phyloP scores from a whole-genome alignment of 2,797 vertebrate genomes.

The Galagoides demidoff region DNA sequence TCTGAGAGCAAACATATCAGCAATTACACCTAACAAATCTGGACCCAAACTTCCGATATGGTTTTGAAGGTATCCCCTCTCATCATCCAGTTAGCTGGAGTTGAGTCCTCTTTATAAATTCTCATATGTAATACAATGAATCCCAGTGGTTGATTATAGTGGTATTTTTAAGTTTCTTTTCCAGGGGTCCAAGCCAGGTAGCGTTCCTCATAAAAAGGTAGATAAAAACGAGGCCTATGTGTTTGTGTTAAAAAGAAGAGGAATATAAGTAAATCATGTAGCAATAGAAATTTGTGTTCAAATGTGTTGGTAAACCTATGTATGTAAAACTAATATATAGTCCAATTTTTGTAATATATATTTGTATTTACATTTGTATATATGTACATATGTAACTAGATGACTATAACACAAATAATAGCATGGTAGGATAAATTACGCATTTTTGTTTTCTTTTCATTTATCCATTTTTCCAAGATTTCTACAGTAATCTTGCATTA shows the following conservation, averaged over 20 bases:
- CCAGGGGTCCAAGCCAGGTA: not conserved
- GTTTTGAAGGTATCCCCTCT: slow-evolving; percentile 37
- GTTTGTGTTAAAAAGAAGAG: slow-evolving; percentile 4
- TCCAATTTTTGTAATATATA: not conserved
- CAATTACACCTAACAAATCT: slow-evolving; percentile 57
- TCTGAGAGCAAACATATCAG: slow-evolving; percentile 61
- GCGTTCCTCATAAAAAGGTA: not conserved
- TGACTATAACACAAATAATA: not conserved
- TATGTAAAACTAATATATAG: not conserved
- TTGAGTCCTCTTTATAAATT: not conserved
- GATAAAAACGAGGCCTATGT: not conserved
- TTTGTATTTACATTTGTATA: not conserved
- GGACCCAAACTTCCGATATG: slow-evolving; percentile 35
- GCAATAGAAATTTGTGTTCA: not conserved
- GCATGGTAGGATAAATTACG: not conserved
- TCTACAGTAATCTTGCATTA: slow-evolving; percentile 1
- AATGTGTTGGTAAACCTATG: not conserved
- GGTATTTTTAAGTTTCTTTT: not conserved
- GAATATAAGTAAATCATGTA: not conserved
- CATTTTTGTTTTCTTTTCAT: not conserved
- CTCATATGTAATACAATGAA: not conserved
- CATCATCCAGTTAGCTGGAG: slow-evolving; percentile 35
- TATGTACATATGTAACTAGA: not conserved
- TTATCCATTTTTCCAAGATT: slow-evolving; percentile 6
- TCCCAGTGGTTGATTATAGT: not conserved